Conservation (phyloP, 2,797 vertebrate species). For the Xenentodon cancila region DNA sequence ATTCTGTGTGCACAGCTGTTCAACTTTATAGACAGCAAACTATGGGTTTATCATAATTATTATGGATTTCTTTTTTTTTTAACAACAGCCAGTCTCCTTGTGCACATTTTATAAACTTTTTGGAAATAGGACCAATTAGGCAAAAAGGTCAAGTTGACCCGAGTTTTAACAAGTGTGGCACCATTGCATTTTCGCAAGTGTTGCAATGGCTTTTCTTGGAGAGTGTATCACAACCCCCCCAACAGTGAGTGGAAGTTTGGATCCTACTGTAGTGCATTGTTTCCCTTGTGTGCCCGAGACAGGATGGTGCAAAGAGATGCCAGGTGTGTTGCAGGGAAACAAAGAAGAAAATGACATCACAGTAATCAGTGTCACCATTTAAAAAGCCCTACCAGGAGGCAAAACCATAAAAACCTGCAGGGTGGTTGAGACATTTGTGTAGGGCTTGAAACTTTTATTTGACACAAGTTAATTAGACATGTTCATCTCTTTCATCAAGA, state of each 20-base stretch:
- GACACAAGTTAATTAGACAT: slow-evolving; percentile 74
- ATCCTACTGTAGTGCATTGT: slow-evolving; percentile 34
- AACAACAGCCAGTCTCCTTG: slow-evolving; percentile 8
- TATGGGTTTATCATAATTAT: slow-evolving; percentile 53
- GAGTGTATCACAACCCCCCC: slow-evolving; percentile 17
- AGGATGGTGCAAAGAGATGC: slow-evolving; percentile 65
- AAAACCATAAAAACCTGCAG: slow-evolving; percentile 45
- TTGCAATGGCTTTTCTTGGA: slow-evolving; percentile 39
- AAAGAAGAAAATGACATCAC: slow-evolving; percentile 59
- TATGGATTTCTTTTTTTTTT: slow-evolving; percentile 39
- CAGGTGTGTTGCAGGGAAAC: slow-evolving; percentile 55
- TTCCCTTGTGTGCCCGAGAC: slow-evolving; percentile 5
- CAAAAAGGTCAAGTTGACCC: slow-evolving; percentile 38
- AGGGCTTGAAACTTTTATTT: slow-evolving; percentile 66
- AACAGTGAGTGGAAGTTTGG: slow-evolving; percentile 32
- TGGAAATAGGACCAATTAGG: slow-evolving; percentile 52
- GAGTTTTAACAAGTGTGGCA: slow-evolving; percentile 25
- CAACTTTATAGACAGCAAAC: slow-evolving; percentile 41
- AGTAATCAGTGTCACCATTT: slow-evolving; percentile 57
- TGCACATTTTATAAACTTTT: slow-evolving; percentile 18
- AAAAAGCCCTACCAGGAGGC: slow-evolving; percentile 61
- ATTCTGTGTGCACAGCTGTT: slow-evolving; percentile 38
- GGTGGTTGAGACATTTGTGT: slow-evolving; percentile 49
- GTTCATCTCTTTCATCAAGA: slow-evolving; percentile 64
- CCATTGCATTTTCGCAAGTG: slow-evolving; percentile 29